Evolutionary conservation across 2,113 vertebrate genomes (phyloP).

Genomic region (Notechis scutatus): DNA sequence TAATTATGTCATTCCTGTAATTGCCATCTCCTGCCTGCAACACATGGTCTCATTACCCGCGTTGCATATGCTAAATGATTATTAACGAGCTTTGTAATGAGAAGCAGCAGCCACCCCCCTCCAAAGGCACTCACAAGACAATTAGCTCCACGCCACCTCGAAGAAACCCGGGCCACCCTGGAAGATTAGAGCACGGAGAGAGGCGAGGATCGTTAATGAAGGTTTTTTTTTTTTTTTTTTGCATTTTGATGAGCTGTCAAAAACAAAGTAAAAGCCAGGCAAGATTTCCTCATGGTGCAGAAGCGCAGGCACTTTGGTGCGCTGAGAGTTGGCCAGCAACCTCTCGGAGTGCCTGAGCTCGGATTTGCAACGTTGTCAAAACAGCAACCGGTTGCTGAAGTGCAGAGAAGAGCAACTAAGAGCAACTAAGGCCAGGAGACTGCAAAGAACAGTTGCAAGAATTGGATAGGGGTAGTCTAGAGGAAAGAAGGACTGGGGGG

Average conservation of each 20-base stretch:
- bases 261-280: neutral
- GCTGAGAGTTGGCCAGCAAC: neutral
- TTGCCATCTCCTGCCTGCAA: conserved; percentile 56
- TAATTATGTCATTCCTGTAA: conserved; percentile 63
- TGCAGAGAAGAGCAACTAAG: neutral
- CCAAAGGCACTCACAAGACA: conserved; percentile 55
- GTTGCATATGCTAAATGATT: conserved; percentile 68
- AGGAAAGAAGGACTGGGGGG: too few relatives aligned
- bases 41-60: conserved; percentile 64
- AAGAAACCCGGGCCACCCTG: conserved; percentile 9
- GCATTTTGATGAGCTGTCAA: conserved; percentile 56
- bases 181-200: conserved; percentile 46
- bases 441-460: neutral
- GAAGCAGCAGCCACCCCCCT: conserved; percentile 31
- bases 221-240: neutral
- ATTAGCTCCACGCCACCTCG: conserved; percentile 56
- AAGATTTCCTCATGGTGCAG: neutral
- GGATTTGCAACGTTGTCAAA: neutral
- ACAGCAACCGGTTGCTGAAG: neutral
- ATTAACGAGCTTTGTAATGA: conserved; percentile 65
- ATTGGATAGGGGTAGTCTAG: neutral
- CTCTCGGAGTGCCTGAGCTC: neutral
- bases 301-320: fast-evolving
- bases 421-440: neutral
- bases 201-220: conserved; percentile 12